Conservation (phyloP, 2,797 vertebrate species). For the Jordanella pulchra region DNA sequence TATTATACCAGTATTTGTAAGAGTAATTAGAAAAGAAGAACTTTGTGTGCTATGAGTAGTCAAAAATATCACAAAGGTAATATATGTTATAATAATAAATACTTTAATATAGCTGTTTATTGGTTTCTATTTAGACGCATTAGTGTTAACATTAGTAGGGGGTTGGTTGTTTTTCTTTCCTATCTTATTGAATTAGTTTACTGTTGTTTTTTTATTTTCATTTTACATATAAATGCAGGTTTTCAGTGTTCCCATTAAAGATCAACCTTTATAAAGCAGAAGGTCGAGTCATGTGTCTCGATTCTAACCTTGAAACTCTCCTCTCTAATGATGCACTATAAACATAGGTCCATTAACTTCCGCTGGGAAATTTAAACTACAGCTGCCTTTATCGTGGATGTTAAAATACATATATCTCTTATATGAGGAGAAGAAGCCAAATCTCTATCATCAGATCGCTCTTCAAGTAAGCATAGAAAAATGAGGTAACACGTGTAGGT, state of each 20-base stretch:
- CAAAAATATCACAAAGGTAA: too few species aligned
- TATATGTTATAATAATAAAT: too few species aligned
- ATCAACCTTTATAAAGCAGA: background rate
- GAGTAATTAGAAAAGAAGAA: too few species aligned
- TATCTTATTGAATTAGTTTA: background rate
- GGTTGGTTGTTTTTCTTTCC: background rate
- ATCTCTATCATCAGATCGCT: background rate
- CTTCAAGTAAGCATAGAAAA: background rate
- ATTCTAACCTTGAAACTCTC: slow-evolving; percentile 17
- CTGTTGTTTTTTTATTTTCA: background rate
- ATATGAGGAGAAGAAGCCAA: background rate
- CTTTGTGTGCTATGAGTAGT: too few species aligned
- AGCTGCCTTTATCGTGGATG: background rate
- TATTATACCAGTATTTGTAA: too few species aligned
- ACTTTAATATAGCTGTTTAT: background rate
- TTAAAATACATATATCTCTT: slow-evolving; percentile 9
- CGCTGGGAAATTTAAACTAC: slow-evolving; percentile 33
- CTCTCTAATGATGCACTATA: background rate
- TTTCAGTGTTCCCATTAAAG: background rate
- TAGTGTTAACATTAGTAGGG: background rate
- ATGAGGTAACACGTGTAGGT: background rate
- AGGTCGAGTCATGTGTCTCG: background rate
- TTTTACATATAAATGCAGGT: background rate
- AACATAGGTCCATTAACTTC: background rate
- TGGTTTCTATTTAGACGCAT: background rate